Evolutionary conservation across 2,113 vertebrate species (phyloP).

Genomic region (Lates calcarifer): DNA sequence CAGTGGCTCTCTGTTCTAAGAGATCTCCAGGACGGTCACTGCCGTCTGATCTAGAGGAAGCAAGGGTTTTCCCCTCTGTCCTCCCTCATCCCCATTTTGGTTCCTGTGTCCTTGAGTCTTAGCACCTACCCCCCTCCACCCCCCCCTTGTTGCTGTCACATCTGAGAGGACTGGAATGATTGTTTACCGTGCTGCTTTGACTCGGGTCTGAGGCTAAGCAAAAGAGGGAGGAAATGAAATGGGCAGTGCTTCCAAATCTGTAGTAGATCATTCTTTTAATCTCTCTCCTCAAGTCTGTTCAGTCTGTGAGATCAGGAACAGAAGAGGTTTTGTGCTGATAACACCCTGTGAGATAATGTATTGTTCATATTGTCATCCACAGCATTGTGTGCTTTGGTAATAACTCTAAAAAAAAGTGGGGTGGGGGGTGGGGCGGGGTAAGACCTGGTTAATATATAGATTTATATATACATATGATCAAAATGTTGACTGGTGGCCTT

Average conservation of each 20-base stretch:
- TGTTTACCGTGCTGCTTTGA: constrained; percentile 28
- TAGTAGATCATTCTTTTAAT: constrained; percentile 9
- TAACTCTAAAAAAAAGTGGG: constrained; percentile 30
- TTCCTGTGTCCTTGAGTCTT: constrained; percentile 44
- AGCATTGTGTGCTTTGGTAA: constrained; percentile 52
- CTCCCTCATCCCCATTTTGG: constrained; percentile 18
- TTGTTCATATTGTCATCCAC: constrained; percentile 44
- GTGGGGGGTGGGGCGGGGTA: no score
- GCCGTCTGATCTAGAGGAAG: constrained; percentile 45
- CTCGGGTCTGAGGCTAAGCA: background rate
- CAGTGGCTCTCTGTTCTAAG: constrained; percentile 78
- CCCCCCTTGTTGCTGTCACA: constrained; percentile 44
- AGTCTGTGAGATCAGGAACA: constrained; percentile 35
- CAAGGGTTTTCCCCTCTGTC: constrained; percentile 16
- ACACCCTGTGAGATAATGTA: constrained; percentile 42
- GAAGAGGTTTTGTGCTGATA: constrained; percentile 30
- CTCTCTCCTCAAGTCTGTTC: constrained; percentile 20
- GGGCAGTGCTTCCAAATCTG: constrained; percentile 61
- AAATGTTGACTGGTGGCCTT: constrained; percentile 79
- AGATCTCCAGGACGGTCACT: constrained; percentile 65
- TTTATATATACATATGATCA: constrained; percentile 63
- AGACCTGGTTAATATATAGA: constrained; percentile 67
- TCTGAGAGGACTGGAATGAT: constrained; percentile 31
- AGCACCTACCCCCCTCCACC: background rate
- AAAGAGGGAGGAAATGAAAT: constrained; percentile 13